Conservation (phyloP, 1,140 invertebrate genomes). For the Pygmarrhopalites habei region DNA sequence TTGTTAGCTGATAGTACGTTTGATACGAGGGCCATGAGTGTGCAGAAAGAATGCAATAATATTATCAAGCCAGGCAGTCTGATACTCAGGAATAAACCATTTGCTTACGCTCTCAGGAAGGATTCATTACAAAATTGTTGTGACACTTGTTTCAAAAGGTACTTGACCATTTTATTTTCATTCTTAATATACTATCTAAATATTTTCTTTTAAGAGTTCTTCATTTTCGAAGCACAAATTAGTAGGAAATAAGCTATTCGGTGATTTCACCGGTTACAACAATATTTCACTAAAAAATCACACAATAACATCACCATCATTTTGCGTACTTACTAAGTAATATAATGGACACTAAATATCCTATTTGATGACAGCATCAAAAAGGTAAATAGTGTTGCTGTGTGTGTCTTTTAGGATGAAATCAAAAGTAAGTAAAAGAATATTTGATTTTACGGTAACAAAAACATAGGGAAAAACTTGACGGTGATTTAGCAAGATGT, state of each 20-base stretch:
- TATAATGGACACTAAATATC: too few species aligned
- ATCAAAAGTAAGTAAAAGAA: too few species aligned
- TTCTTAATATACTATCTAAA: neutral
- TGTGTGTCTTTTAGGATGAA: too few species aligned
- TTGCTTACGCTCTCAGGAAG: constrained; percentile 24
- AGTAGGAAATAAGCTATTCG: neutral
- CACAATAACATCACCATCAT: too few species aligned
- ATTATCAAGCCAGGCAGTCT: constrained; percentile 27
- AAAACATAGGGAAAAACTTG: constrained; percentile 10
- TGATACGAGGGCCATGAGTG: too few species aligned
- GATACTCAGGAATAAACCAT: constrained; percentile 35
- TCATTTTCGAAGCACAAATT: constrained; percentile 2
- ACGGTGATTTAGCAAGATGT: constrained; percentile 22
- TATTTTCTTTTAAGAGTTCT: neutral
- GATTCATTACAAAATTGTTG: constrained; percentile 21
- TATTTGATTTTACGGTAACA: too few species aligned
- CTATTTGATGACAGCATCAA: too few species aligned
- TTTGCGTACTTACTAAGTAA: too few species aligned
- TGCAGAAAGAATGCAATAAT: too few species aligned
- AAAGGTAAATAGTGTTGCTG: too few species aligned
- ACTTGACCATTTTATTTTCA: constrained; percentile 1
- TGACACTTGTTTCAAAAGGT: constrained; percentile 35
- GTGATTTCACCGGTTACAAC: neutral
- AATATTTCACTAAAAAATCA: too few species aligned
- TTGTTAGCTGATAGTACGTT: too few species aligned